Percentiles rank a stretch among this genome's conserved stretches.
These are phyloP conservation scores for Helicoverpa assulta DNA, from an alignment of 2,888 invertebrate genomes.

Conservation along the genomic window DNA sequence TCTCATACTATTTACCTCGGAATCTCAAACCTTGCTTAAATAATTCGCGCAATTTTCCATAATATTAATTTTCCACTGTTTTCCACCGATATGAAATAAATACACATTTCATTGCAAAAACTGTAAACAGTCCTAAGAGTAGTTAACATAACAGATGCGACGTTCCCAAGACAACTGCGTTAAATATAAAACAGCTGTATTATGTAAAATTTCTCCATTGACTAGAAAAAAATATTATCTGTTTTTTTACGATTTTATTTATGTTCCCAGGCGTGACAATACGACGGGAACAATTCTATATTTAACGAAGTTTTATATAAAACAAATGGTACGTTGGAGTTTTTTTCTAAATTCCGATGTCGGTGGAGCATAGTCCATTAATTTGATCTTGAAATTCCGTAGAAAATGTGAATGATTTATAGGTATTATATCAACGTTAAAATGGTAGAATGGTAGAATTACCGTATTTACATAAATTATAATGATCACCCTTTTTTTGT, in stretches of 20 bases:
- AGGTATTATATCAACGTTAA: not conserved
- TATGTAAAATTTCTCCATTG: constrained; percentile 30
- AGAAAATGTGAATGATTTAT: not conserved
- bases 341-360: constrained; percentile 1
- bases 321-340: not conserved
- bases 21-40: too few species aligned
- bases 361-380: not conserved
- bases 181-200: constrained; percentile 33
- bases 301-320: constrained; percentile 11
- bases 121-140: constrained; percentile 6
- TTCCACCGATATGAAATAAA: not conserved
- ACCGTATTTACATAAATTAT: too few species aligned
- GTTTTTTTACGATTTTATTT: constrained; percentile 24
- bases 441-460: not conserved
- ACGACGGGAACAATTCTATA: constrained; percentile 18
- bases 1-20: too few species aligned
- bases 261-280: constrained; percentile 26
- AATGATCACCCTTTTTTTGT: too few species aligned
- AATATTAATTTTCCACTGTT: not conserved
- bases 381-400: constrained; percentile 6
- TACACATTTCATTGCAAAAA: too few species aligned
- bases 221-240: constrained; percentile 21
- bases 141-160: not conserved
- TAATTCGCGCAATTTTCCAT: too few species aligned
- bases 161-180: constrained; percentile 1